Conservation (phyloP, 2,888 invertebrate genomes). For the Lithophane semibrunnea region DNA sequence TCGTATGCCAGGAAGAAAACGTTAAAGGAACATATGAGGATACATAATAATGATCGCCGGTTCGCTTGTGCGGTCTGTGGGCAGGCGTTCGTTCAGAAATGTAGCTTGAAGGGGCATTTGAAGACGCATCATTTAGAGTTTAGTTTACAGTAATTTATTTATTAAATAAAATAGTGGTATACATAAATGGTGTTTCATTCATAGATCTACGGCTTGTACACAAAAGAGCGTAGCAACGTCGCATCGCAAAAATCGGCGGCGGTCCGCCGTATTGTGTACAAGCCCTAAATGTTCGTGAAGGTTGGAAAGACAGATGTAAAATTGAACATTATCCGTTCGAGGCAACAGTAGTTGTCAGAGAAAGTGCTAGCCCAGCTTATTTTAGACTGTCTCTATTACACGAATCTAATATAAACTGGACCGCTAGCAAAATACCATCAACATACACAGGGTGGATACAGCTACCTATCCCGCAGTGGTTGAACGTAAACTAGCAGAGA, state of each 20-base stretch:
- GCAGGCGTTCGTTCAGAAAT: slow-evolving; percentile 84
- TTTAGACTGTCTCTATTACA: neutral
- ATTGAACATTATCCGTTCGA: neutral
- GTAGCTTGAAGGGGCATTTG: slow-evolving; percentile 83
- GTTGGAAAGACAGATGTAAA: too few species aligned
- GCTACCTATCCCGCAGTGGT: neutral
- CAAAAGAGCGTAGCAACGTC: too few species aligned
- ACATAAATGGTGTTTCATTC: slow-evolving; percentile 34
- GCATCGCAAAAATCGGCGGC: too few species aligned
- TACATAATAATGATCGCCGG: slow-evolving; percentile 83
- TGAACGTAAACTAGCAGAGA: neutral
- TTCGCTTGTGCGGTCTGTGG: slow-evolving; percentile 83
- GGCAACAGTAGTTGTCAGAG: neutral
- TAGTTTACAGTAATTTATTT: slow-evolving; percentile 55
- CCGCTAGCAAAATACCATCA: neutral
- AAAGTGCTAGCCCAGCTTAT: neutral
- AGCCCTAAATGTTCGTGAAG: neutral
- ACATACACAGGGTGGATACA: neutral
- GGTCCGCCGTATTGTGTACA: too few species aligned
- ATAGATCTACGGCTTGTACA: neutral
- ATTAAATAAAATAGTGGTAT: neutral
- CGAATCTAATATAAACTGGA: neutral
- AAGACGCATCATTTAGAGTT: slow-evolving; percentile 81
- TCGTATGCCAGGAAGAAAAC: slow-evolving; percentile 83
- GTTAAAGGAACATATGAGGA: slow-evolving; percentile 82